phyloP scores from a whole-genome alignment of 2,797 vertebrate genomes.

The Thamnophis elegans region DNA sequence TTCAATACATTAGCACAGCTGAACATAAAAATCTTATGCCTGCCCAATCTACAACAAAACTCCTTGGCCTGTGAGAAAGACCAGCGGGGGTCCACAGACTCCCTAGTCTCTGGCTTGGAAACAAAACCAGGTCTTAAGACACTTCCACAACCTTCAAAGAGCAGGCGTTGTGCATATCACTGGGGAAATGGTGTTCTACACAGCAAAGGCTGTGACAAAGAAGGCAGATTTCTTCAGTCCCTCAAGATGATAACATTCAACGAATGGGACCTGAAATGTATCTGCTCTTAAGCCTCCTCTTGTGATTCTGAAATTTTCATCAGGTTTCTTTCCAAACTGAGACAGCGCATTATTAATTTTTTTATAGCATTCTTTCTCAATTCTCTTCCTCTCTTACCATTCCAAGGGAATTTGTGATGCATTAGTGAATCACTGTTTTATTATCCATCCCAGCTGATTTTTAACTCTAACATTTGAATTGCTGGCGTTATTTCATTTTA shows the following conservation, averaged over 20 bases:
- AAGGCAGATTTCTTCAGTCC: not conserved
- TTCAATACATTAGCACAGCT: not conserved
- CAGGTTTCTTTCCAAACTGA: not conserved
- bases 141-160: not conserved
- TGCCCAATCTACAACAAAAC: not conserved
- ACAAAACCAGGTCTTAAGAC: not conserved
- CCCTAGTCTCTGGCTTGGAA: not conserved
- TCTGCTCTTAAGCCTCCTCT: not conserved
- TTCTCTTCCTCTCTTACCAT: not conserved
- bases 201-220: not conserved
- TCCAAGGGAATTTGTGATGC: not conserved
- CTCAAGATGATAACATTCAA: not conserved
- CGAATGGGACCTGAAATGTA: not conserved
- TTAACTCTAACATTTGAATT: not conserved
- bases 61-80: not conserved
- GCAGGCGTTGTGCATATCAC: not conserved
- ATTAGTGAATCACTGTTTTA: not conserved
- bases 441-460: not conserved
- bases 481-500: not conserved
- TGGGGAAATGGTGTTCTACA: not conserved
- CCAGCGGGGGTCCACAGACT: not conserved
- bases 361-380: not conserved
- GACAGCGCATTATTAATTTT: not conserved
- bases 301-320: not conserved
- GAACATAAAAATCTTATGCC: not conserved